A percentile compares a stretch with the other conserved stretches of the same genome.
These are phyloP conservation scores for Ophion ellenae DNA, from an alignment of 2,888 invertebrate species.

Conservation along the genomic window DNA sequence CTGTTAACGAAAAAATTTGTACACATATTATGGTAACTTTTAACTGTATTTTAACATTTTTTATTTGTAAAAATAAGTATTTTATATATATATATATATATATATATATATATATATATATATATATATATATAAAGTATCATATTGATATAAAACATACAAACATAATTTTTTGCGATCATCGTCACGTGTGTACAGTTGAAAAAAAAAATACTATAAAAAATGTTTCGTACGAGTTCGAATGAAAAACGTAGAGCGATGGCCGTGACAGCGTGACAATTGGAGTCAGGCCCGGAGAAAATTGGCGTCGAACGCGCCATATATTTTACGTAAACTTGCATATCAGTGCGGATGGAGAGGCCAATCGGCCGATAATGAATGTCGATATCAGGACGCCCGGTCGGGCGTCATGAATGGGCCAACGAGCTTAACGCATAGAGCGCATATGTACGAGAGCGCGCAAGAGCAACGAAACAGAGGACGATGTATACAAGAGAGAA, in stretches of 20 bases:
- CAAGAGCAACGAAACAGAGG: slow-evolving; percentile 48
- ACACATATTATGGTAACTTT: too few relatives aligned
- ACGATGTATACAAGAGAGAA: slow-evolving; percentile 34
- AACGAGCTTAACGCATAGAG: slow-evolving; percentile 51
- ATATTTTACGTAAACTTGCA: slow-evolving; percentile 29
- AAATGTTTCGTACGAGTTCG: neutral
- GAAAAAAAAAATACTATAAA: neutral
- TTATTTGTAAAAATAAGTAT: too few relatives aligned
- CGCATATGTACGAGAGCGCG: slow-evolving; percentile 27
- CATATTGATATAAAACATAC: too few relatives aligned
- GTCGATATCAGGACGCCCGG: slow-evolving; percentile 54
- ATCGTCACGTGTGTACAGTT: too few relatives aligned
- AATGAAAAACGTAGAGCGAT: neutral
- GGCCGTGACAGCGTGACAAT: neutral
- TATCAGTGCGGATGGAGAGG: slow-evolving; percentile 36
- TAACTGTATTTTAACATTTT: too few relatives aligned
- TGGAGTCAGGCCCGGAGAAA: neutral
- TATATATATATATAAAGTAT: too few relatives aligned
- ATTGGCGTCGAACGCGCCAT: slow-evolving; percentile 6
- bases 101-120: too few relatives aligned
- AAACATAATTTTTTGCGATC: too few relatives aligned
- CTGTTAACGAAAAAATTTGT: too few relatives aligned
- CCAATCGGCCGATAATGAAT: slow-evolving; percentile 63
- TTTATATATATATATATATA: too few relatives aligned
- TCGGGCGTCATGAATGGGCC: slow-evolving; percentile 47